Base-by-base conservation (phyloP, 2,888 invertebrate species). In the Podotricha telesiphe region DNA sequence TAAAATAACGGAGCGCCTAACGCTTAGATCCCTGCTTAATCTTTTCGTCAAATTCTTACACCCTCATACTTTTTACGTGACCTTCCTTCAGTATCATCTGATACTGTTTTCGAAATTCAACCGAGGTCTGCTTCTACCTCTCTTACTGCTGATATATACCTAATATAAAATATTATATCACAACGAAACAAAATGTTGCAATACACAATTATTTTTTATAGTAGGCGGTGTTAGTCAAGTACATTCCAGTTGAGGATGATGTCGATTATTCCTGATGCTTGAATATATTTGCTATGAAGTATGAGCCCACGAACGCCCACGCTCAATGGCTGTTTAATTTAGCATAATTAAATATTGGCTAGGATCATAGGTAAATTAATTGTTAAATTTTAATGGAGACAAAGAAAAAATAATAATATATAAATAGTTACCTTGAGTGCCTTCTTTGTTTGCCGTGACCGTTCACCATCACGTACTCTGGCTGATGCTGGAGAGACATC, bases 401-500 rank as follows among this genome's bases (percentile, higher is more conserved):
- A 8, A 22, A 15, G n/a, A n/a, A 28, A 53, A 20, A 51, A 4
- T 22, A 8, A 22, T 47, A 47, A 17, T 34, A 37, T n/a, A 51
- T 19, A 53, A 15, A 51, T 20, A 1, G 34, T 61, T 80, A 90
- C 92, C 93, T 89, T 77, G 93, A 93, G 73, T 85, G 86, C 79
- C 88, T 85, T 75, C 92, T 86, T 37, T 82, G 81, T 69, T 86
- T 87, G 17, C 82, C 80, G 64, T 91, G 82, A 17, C 81, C 85
- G 47, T 83, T 82, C 22, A 86, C 82, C 82, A 86, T 86, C 72
- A 86, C 77, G 72, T 89, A 89, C 42, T 93, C 91, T 10, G 88
- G 88, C 55, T 88, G 89, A 67, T 90, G 90, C 8, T 84, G 83
- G 22, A 92, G 76, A 4, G 92, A 92, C 79, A 89, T 83, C 40